Evolutionary conservation across 1,140 invertebrate species (phyloP), one percentile per base, ranked within the genome.

Genomic region (Drosophila ogumai): DNA sequence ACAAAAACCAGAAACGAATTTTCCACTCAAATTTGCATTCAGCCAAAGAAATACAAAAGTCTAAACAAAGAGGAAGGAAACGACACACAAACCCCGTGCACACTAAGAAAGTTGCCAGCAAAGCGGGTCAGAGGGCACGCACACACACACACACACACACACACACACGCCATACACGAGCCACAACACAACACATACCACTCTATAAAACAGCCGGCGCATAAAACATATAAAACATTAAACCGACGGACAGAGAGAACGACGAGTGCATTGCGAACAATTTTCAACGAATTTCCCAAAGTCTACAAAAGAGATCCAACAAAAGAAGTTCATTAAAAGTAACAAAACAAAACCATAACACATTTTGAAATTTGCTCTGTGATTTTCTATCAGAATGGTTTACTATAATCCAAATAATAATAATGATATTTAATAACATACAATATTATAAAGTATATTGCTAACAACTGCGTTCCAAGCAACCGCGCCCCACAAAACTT

Each of bases 361-460:
- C 61, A 68, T 66, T 86, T 86, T 84, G 84, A 90, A 88, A 87
- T 88, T 87, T 88, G 81, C 84, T 87, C 84, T 90, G 85, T 90
- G 85, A 90, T 90, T 90, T 90, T 90, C 85, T 90, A 85, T 90
- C 85, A 71, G 86, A 90, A 90, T 75, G 85, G 85, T 90, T 90
- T 90, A 90, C 60, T 80, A 60, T 80, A 87, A 80, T 88, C 80
- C 72, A 72, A 74, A 67, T 76, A 77, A 84, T 78, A 74, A 79
- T 71, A 65, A 59, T 68, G 78, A 75, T 61, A 88, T 73, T 71
- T 58, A 56, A 47, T n/a, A 59, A 57, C 36, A 71, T 61, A 54
- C 58, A 59, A 52, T 77, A 80, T 82, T 73, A 87, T 76, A 87
- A 87, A n/a, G n/a, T n/a, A 82, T 82, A 87, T 63, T 79, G 79